Evolutionary conservation across 2,113 vertebrate genomes (phyloP).

Genomic region (Cisticola juncidis): DNA sequence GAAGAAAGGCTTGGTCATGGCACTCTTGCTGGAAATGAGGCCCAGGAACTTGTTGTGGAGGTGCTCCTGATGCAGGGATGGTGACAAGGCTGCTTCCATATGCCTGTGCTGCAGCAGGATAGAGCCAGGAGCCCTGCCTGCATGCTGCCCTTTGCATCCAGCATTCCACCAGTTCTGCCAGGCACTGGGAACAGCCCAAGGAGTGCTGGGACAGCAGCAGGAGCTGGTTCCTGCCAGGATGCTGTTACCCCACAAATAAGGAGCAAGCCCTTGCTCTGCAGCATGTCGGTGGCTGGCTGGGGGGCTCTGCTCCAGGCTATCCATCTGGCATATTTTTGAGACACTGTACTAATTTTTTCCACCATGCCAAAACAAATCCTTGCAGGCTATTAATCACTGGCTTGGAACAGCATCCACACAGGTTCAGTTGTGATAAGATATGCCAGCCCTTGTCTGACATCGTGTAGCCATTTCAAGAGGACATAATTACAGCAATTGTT

Average conservation of each 20-base stretch:
- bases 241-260: neutral
- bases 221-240: neutral
- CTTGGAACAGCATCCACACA: neutral
- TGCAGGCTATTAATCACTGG: constrained; percentile 51
- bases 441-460: constrained; percentile 42
- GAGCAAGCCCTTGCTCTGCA: neutral
- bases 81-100: neutral
- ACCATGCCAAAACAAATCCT: constrained; percentile 39
- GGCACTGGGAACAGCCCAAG: rapidly evolving
- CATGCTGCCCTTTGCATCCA: rapidly evolving
- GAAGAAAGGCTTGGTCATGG: neutral
- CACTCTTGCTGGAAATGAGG: neutral
- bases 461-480: constrained; percentile 5
- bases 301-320: neutral
- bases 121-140: neutral
- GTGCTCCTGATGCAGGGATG: too few species aligned
- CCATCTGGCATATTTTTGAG: constrained; percentile 51
- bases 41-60: neutral
- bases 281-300: neutral
- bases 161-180: neutral
- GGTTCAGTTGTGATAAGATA: neutral
- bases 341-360: neutral
- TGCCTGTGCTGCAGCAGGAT: rapidly evolving
- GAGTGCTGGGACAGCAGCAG: neutral
- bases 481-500: constrained; percentile 13